Base-by-base conservation (phyloP, 1,140 invertebrate species). In the Drosophila persimilis region DNA sequence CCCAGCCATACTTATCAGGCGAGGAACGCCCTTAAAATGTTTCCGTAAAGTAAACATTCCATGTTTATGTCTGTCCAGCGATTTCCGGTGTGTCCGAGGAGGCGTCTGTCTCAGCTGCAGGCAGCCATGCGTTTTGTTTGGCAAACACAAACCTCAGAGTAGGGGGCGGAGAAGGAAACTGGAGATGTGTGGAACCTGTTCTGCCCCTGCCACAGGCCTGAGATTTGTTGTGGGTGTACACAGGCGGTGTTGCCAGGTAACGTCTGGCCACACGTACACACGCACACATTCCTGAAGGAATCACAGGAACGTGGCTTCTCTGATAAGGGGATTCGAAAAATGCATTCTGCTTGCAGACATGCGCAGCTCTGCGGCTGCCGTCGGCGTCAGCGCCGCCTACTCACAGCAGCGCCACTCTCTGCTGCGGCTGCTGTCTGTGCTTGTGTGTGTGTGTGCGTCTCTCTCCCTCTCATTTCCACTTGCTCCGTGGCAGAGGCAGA, bases 21-120 rank as follows among this genome's bases (percentile, higher is more conserved):
- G 26, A 51, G 46, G 13, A 75, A 86, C 81, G 81, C 81, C 81
- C 81, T 81, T 88, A 35, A 74, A 71, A 31, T 61, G 55, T 80
- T 26, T 52, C 8, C 11, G 35, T 48, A 56, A 67, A 17, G 17
- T 22, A 73, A 65, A 65, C 39, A 69, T 50, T 45, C 15, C 41
- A 43, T 51, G 20, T n/a, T 50, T 50, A 22, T 35, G 31, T 73
- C 46, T 51, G 35, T 35, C 35, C 13, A 24, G 61, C 67, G 41
- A 63, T 78, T 81, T 86, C 78, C 35, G 35, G 35, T 3, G 78
- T 86, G 59, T 51, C 51, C 57, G 17, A 43, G 56, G 39, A 52
- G 46, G 26, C 22, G 55, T 0, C 60, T 55, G 24, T 51, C 35
- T 39, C 70, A 26, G 53, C 48, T 62, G 67, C 71, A 66, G 31